Evolutionary conservation across 1,140 invertebrate species (phyloP), one percentile per base, ranked within the genome.

Genomic region (Leptopilina boulardi): DNA sequence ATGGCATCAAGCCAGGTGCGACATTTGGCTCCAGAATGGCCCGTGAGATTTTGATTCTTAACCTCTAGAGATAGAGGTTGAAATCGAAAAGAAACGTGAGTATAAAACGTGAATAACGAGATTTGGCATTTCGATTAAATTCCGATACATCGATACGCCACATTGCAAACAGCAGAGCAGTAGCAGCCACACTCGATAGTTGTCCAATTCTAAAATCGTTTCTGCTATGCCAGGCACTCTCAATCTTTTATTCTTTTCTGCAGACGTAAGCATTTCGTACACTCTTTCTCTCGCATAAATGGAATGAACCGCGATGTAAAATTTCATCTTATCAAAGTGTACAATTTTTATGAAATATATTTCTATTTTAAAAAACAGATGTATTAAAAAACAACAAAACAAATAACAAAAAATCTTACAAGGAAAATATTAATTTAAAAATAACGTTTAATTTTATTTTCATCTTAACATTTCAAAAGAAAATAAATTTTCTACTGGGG

Each of bases 71-170:
- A 19, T 18, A 23, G 59, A 30, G 59, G 26, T 66, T 23, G 15
- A 26, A n/a, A 26, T 21, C 2, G 3, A 30, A 30, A 34, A 30
- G 26, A n/a, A 30, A 30, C 23, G n/a, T n/a, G 23, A 66, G 26
- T 9, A 9, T 66, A 30, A 13, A 66, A 66, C 21, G 21, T 11
- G 59, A 13, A 10, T 34, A 66, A 66, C 59, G 26, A 66, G 56
- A 66, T 66, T 23, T 66, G 56, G 26, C 21, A 66, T 66, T 66
- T 66, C 23, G 56, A 66, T 66, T 66, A 66, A 26, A 66, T 66
- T 66, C 56, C 56, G 56, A 66, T 66, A 66, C 56, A 66, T 66
- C 56, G 23, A 66, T 66, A 59, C 21, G 21, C 21, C 19, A 23
- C 56, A 15, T 23, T 23, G 21, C 56, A 59, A n/a, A 26, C 56